These are phyloP conservation scores for Erebia epiphron DNA, from an alignment of 2,888 invertebrate species.

Conservation along the genomic window DNA sequence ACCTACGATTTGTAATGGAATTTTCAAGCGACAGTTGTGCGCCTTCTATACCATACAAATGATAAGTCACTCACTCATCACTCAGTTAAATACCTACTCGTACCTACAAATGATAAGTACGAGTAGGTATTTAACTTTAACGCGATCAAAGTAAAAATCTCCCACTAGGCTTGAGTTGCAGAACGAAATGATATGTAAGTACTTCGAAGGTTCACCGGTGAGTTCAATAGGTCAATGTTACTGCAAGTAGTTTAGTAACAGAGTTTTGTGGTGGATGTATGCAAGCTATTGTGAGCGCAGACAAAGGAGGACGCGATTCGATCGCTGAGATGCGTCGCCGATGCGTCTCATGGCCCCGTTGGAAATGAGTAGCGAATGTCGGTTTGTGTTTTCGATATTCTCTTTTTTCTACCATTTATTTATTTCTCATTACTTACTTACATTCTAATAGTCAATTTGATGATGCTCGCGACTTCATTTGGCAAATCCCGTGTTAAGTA, in stretches of 20 bases:
- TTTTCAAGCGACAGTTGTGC: too few relatives aligned
- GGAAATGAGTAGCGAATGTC: not conserved
- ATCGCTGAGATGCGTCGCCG: conserved; percentile 53
- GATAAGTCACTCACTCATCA: too few relatives aligned
- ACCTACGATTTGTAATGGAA: too few relatives aligned
- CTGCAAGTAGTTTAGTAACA: conserved; percentile 68
- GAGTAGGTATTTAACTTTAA: too few relatives aligned
- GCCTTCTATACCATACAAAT: too few relatives aligned
- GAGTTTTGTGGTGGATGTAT: conserved; percentile 78
- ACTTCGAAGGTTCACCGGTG: conserved; percentile 71
- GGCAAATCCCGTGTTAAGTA: too few relatives aligned
- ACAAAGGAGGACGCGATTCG: conserved; percentile 76
- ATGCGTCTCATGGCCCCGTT: not conserved
- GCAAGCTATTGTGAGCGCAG: conserved; percentile 65
- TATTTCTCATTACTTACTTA: too few relatives aligned
- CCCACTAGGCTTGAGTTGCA: not conserved
- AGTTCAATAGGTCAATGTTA: conserved; percentile 81
- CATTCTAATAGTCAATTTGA: too few relatives aligned
- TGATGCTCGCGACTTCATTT: too few relatives aligned
- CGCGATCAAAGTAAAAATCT: too few relatives aligned
- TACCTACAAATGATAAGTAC: too few relatives aligned
- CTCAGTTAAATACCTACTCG: too few relatives aligned
- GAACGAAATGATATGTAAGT: not conserved
- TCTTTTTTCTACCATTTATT: not conserved
- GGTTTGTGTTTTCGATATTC: not conserved